Evolutionary conservation across 1,140 invertebrate genomes (phyloP).

Genomic region (Lucilia sericata): DNA sequence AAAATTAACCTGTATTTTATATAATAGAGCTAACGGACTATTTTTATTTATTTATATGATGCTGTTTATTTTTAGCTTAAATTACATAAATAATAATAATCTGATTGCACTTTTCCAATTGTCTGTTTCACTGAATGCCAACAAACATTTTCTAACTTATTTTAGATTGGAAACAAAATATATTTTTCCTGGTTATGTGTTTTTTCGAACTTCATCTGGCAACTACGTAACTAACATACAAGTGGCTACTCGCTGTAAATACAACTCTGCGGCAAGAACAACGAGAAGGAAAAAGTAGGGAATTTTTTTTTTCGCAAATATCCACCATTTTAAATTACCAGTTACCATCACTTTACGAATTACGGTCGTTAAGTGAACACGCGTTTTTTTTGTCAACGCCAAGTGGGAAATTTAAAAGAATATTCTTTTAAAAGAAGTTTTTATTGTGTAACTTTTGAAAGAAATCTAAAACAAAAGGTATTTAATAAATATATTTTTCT

Average conservation of each 20-base stretch:
- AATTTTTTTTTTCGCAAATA: slow-evolving; percentile 11
- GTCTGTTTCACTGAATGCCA: no score
- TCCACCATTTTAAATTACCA: slow-evolving; percentile 16
- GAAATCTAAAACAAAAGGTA: slow-evolving; percentile 65
- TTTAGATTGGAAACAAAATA: no score
- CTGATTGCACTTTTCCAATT: no score
- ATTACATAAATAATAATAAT: no score
- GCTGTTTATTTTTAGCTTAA: no score
- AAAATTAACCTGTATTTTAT: no score
- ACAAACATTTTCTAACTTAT: no score
- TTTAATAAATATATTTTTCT: slow-evolving; percentile 51
- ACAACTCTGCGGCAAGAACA: not conserved
- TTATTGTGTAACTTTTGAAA: slow-evolving; percentile 68
- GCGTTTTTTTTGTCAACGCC: slow-evolving; percentile 62
- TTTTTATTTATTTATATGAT: no score
- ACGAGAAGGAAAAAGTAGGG: not conserved
- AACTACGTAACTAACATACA: not conserved
- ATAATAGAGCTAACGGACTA: no score
- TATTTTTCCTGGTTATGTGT: no score
- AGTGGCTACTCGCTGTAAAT: not conserved
- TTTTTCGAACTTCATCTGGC: not conserved
- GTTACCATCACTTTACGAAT: slow-evolving; percentile 46
- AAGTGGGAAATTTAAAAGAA: slow-evolving; percentile 56
- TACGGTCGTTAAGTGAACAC: slow-evolving; percentile 63
- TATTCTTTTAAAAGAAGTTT: slow-evolving; percentile 67